A percentile compares a stretch with the other conserved stretches of the same genome.
These are phyloP conservation scores for Ennomos fuscantarius DNA, from an alignment of 2,888 invertebrate species.

Conservation along the genomic window DNA sequence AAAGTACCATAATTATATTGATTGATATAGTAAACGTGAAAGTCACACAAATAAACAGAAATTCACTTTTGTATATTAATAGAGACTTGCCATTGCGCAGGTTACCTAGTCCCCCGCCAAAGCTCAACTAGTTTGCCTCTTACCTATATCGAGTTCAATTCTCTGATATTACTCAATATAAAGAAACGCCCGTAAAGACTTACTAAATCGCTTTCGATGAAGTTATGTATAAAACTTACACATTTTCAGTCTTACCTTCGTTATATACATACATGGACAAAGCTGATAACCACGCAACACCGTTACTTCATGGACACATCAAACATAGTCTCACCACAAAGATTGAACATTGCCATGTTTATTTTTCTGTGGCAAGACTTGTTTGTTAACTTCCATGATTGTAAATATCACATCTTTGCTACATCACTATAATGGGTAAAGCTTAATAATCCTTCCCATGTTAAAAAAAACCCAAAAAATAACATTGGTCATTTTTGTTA, in stretches of 20 bases:
- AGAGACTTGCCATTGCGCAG: too few relatives aligned
- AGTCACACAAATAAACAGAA: background rate
- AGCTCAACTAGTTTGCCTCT: too few relatives aligned
- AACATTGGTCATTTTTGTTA: too few relatives aligned
- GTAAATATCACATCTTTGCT: constrained; percentile 24
- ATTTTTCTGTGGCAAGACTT: too few relatives aligned
- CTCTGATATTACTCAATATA: constrained; percentile 1
- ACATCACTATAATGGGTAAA: constrained; percentile 15
- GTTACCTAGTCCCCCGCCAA: too few relatives aligned
- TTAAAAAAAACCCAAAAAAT: background rate
- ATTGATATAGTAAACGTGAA: too few relatives aligned
- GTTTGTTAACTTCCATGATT: constrained; percentile 15
- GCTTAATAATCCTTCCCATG: constrained; percentile 13
- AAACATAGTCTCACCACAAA: background rate
- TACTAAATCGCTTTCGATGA: constrained; percentile 20
- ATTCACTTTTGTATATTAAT: too few relatives aligned
- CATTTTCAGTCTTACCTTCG: constrained; percentile 76
- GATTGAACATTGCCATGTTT: too few relatives aligned
- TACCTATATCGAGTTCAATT: background rate
- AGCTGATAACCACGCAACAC: constrained; percentile 29
- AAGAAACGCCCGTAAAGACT: constrained; percentile 21
- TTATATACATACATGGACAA: constrained; percentile 80
- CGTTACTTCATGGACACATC: constrained; percentile 24
- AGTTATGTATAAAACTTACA: constrained; percentile 46
- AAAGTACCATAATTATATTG: background rate